Evolutionary conservation across 2,113 vertebrate genomes (phyloP).

Genomic region (Riparia riparia): DNA sequence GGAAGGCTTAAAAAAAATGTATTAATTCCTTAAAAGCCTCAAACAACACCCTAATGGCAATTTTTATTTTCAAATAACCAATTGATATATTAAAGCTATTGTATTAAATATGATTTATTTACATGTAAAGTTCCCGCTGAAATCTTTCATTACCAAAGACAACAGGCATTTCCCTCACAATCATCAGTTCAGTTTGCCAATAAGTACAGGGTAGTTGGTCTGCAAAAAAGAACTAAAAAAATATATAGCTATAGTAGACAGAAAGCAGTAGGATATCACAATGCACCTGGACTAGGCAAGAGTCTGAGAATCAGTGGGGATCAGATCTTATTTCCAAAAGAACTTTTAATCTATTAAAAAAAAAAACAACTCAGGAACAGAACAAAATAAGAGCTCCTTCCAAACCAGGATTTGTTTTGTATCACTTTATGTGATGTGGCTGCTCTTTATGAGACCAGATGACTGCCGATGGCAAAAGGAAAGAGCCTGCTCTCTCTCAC

Average conservation of each 20-base stretch:
- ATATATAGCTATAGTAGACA: accelerated
- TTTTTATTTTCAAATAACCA: not conserved
- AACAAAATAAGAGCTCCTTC: not conserved
- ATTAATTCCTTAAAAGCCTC: not conserved
- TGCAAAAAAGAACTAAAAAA: not conserved
- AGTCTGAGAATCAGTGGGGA: not conserved
- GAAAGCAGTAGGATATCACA: not conserved
- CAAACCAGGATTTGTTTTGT: not conserved
- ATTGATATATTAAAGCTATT: not conserved
- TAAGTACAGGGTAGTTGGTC: not conserved
- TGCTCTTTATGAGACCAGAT: too few species aligned
- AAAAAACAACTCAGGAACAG: not conserved
- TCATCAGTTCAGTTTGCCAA: not conserved
- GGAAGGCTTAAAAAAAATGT: not conserved
- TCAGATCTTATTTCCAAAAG: not conserved
- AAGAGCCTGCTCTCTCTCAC: too few species aligned
- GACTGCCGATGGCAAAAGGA: too few species aligned
- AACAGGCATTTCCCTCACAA: not conserved
- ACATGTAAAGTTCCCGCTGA: not conserved
- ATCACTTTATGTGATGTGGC: not conserved
- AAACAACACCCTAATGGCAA: not conserved
- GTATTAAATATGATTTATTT: not conserved
- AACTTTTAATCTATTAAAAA: not conserved
- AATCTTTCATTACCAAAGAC: not conserved
- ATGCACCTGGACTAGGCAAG: not conserved